phyloP scores from a whole-genome alignment of 2,888 invertebrate species.

The Ceramica pisi region DNA sequence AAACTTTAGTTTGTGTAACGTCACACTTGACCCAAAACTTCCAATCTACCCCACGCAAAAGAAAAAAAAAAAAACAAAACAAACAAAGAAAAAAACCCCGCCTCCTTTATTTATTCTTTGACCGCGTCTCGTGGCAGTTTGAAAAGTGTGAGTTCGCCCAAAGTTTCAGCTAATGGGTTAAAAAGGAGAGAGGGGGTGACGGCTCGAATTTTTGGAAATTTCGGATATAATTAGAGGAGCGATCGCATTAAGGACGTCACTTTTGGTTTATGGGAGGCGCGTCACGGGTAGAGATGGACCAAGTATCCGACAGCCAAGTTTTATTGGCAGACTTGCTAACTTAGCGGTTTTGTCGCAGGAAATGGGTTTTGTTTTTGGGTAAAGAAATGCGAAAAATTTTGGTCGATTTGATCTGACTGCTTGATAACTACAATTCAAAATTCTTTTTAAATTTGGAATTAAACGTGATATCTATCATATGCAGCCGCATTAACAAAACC shows the following conservation, averaged over 20 bases:
- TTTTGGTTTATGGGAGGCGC: conserved; percentile 85
- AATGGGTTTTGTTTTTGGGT: conserved; percentile 54
- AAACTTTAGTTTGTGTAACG: neutral
- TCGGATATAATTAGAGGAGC: conserved; percentile 86
- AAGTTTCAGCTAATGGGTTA: conserved; percentile 87
- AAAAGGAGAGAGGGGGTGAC: conserved; percentile 73
- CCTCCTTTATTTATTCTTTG: conserved; percentile 66
- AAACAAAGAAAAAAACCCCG: conserved; percentile 1
- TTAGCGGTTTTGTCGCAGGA: conserved; percentile 50
- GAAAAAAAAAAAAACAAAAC: neutral
- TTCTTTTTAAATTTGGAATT: neutral
- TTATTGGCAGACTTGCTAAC: conserved; percentile 75
- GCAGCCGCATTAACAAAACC: no score
- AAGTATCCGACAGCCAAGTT: conserved; percentile 68
- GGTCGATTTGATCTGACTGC: neutral
- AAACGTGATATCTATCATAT: no score
- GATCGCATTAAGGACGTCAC: conserved; percentile 88
- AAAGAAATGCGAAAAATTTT: conserved; percentile 23
- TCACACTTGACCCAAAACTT: neutral
- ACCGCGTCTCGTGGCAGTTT: conserved; percentile 68
- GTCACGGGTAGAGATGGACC: conserved; percentile 66
- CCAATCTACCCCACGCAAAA: neutral
- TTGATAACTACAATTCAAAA: neutral
- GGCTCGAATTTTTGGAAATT: conserved; percentile 86
- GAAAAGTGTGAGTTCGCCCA: conserved; percentile 81